phyloP scores from a whole-genome alignment of 1,140 invertebrate species.

The Triops cancriformis region DNA sequence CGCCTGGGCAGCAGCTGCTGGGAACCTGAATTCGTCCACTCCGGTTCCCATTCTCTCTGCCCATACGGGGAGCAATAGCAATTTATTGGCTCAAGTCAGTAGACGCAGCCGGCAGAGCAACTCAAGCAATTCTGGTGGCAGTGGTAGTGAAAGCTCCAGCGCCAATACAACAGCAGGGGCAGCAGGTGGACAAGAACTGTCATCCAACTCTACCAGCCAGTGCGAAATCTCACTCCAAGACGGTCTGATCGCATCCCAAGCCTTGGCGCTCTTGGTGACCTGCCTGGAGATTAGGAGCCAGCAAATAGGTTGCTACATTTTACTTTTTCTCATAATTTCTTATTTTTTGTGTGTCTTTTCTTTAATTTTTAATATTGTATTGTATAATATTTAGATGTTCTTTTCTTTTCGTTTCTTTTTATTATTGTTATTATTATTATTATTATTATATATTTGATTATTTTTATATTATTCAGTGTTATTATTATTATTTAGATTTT shows the following conservation, averaged over 20 bases:
- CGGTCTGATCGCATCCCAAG: constrained; percentile 43
- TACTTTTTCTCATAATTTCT: too few relatives aligned
- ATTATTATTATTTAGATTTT: not conserved
- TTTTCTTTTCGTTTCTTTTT: not conserved
- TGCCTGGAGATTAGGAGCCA: constrained; percentile 39
- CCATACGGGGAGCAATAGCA: constrained; percentile 35
- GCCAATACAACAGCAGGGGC: constrained; percentile 38
- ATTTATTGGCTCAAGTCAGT: constrained; percentile 34
- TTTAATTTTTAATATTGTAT: too few relatives aligned
- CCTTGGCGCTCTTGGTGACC: constrained; percentile 45
- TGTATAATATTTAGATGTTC: too few relatives aligned
- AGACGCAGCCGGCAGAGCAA: constrained; percentile 42
- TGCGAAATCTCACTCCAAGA: constrained; percentile 40
- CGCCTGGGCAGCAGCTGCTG: constrained; percentile 46
- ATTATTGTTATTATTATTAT: not conserved
- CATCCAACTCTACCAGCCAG: constrained; percentile 39
- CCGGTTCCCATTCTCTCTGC: not conserved
- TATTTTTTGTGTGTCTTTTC: constrained; percentile 23
- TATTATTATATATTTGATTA: too few relatives aligned
- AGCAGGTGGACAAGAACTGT: not conserved
- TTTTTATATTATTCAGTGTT: not conserved
- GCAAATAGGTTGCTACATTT: not conserved
- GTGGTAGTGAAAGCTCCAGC: constrained; percentile 40
- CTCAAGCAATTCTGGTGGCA: constrained; percentile 36
- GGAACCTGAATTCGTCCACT: constrained; percentile 41